Percentiles rank a stretch among this genome's conserved stretches.
Evolutionary conservation across 2,797 vertebrate genomes (phyloP).

Genomic region (Malacoctenus gilli): DNA sequence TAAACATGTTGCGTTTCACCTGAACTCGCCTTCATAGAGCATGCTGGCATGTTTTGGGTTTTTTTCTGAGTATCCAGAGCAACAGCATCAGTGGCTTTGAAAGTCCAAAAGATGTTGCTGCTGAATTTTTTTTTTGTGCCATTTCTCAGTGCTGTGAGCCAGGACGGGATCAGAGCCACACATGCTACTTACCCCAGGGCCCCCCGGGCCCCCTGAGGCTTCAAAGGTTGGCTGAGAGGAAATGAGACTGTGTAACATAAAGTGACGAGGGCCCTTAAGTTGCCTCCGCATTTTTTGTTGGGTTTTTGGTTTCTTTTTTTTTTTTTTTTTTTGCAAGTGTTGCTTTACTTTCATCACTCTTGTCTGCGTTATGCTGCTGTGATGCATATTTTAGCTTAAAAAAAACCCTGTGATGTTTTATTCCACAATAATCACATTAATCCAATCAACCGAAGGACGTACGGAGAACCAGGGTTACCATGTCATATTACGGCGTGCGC

Average conservation of each 20-base stretch:
- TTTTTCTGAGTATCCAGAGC: constrained; percentile 10
- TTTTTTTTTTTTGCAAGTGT: too few species aligned
- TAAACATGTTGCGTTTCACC: too few species aligned
- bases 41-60: too few species aligned
- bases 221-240: constrained; percentile 1
- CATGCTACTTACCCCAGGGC: background rate
- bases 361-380: background rate
- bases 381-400: background rate
- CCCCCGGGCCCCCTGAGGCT: background rate
- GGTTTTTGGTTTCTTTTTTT: too few species aligned
- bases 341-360: background rate
- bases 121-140: constrained; percentile 27
- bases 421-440: background rate
- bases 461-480: background rate
- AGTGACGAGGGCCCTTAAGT: constrained; percentile 1
- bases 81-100: constrained; percentile 6
- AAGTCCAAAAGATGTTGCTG: background rate
- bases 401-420: background rate
- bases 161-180: constrained; percentile 9
- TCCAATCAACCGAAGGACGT: background rate
- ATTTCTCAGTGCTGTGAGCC: constrained; percentile 10
- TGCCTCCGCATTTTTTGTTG: constrained; percentile 6
- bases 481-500: background rate
- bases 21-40: too few species aligned
- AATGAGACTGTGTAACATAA: constrained; percentile 2